Evolutionary conservation across 2,888 invertebrate genomes (phyloP), one percentile per base, ranked within the genome.

Genomic region (Drosophila parthenogenetica): DNA sequence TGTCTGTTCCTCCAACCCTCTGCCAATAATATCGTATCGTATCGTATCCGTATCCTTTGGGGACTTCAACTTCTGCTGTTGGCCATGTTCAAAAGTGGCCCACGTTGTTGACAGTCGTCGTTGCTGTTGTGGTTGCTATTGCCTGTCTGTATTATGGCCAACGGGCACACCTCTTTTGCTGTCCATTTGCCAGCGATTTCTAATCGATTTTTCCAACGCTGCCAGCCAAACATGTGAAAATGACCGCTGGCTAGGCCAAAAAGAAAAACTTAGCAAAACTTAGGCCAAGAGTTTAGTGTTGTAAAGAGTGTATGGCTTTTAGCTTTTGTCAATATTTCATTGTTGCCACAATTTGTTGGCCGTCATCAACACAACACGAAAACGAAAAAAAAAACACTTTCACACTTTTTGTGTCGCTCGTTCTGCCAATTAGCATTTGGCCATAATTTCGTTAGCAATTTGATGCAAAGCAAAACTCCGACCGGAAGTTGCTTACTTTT

Each of bases 121-220:
- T 53, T 37, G 25, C 29, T 51, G 55, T 29, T 58, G 68, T 42
- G 62, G 68, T 43, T 45, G 51, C 3, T 37, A 40, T 48, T 54
- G 55, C 16, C 13, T 35, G 35, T 35, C 35, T 35, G 35, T 35
- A 35, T 48, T 71, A 40, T 74, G 64, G 89, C 80, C 80, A 70
- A 59, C 80, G 89, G 83, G 87, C 83, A 83, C 83, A 83, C 83
- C 83, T 83, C 80, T 82, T 70, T 82, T 70, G 87, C 83, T 88
- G 89, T 84, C 89, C 83, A 86, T 86, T 86, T 84, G 74, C 72
- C 87, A 86, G 61, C 87, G 89, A 86, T 88, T 84, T 84, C 83
- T 84, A 84, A 84, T 84, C 89, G 83, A 84, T 88, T 84, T 84
- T 84, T 88, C 74, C 87, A 68, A 53, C 72, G 68, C 72, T 71